Conservation (phyloP, 2,113 vertebrate species). For the Crocuta crocuta region DNA sequence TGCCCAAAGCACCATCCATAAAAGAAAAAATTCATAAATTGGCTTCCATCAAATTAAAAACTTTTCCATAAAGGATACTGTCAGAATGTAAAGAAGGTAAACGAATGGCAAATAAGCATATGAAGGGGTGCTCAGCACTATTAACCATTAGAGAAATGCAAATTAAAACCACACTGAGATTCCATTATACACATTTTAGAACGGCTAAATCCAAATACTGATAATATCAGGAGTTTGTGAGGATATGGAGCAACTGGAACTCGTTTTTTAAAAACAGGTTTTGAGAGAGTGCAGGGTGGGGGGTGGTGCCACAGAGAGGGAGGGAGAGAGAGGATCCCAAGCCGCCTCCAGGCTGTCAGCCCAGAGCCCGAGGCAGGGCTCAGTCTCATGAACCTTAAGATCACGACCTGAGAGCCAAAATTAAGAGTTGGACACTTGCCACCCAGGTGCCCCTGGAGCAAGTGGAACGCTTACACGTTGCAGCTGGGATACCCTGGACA, state of each 20-base stretch:
- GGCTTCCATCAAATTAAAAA: constrained; percentile 21
- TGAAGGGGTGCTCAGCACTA: not conserved
- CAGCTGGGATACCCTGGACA: not conserved
- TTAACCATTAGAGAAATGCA: not conserved
- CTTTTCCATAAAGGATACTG: not conserved
- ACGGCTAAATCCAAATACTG: not conserved
- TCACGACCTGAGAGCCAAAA: too few species aligned
- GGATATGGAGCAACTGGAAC: not conserved
- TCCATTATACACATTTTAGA: not conserved
- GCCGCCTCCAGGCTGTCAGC: too few species aligned
- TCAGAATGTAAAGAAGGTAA: not conserved
- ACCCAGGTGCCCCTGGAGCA: too few species aligned
- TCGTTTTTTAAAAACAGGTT: not conserved
- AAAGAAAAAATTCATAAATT: not conserved
- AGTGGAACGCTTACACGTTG: not conserved
- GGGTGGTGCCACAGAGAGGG: too few species aligned
- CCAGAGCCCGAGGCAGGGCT: too few species aligned
- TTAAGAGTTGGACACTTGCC: too few species aligned
- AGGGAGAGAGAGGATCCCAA: too few species aligned
- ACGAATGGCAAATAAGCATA: not conserved
- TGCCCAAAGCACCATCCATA: not conserved
- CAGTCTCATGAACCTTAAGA: too few species aligned
- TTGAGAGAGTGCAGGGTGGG: too few species aligned
- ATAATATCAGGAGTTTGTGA: not conserved
- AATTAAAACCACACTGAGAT: not conserved